Evolutionary conservation across 2,888 invertebrate genomes (phyloP), one percentile per base, ranked within the genome.

Genomic region (Drosophila macrospina): DNA sequence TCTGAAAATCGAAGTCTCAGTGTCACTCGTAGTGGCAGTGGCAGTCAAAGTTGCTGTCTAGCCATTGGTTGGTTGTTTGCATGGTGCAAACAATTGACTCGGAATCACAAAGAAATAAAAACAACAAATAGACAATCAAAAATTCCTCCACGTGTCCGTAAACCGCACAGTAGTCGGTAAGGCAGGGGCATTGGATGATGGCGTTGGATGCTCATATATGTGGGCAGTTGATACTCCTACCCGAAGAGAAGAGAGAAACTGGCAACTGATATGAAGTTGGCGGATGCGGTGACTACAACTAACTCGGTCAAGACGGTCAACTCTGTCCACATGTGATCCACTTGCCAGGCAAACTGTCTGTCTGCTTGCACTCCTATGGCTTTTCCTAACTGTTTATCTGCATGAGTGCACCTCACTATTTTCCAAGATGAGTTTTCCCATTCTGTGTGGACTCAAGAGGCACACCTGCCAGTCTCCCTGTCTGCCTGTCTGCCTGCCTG

Each of bases 311-410:
- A 66, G 15, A 80, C 72, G 80, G 78, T 80, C 86, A 74, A 59
- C 74, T 81, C 50, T 57, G 64, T 68, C 75, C 73, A 75, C 75
- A 78, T 80, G 74, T 84, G 82, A 81, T 79, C 74, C 82, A 78
- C 50, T 72, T 74, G 63, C 44, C 55, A 47, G 44, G 39, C 51
- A 48, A 36, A 36, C 48, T 50, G 34, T 24, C 32, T 5, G 37
- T 24, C 56, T 20, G 10, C 7, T 37, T 28, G 1, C 77, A 79
- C 70, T 87, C 57, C 80, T 80, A 87, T 72, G 82, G 83, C 66
- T 79, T 83, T 54, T 85, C 60, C 66, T 79, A 83, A 87, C 87
- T 85, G 83, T 85, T 85, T 78, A 85, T 83, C 86, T 75, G 85
- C 87, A 62, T 87, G 82, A 85, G 52, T 52, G 74, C 69, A 62